Evolutionary conservation across 2,797 vertebrate species (phyloP).

Genomic region (Hemitrygon akajei): DNA sequence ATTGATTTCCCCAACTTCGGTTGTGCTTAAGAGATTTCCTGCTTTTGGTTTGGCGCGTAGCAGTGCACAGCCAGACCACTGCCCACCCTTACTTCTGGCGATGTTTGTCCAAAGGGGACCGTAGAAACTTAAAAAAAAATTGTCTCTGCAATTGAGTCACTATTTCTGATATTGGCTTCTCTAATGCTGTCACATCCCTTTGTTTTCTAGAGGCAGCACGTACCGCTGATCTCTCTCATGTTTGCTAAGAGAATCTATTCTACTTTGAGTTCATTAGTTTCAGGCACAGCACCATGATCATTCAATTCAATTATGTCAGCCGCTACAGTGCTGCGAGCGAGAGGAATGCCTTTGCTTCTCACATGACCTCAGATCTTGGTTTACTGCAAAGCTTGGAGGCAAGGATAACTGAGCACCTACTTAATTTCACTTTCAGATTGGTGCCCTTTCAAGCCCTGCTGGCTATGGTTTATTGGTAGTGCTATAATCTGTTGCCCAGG

Average conservation of each 20-base stretch:
- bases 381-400: background rate
- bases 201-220: background rate
- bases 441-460: background rate
- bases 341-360: background rate
- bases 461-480: background rate
- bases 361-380: background rate
- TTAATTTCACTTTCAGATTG: background rate
- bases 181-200: background rate
- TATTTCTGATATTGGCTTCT: background rate
- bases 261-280: constrained; percentile 1
- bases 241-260: background rate
- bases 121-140: background rate
- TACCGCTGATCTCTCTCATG: background rate
- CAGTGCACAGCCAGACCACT: background rate
- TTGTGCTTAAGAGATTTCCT: background rate
- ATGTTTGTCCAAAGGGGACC: background rate
- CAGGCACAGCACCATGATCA: background rate
- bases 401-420: background rate
- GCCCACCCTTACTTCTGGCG: background rate
- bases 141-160: background rate
- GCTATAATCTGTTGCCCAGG: background rate
- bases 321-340: background rate
- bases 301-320: background rate
- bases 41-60: background rate
- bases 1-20: background rate